phyloP scores from a whole-genome alignment of 2,797 vertebrate genomes.

The Channallabes apus region DNA sequence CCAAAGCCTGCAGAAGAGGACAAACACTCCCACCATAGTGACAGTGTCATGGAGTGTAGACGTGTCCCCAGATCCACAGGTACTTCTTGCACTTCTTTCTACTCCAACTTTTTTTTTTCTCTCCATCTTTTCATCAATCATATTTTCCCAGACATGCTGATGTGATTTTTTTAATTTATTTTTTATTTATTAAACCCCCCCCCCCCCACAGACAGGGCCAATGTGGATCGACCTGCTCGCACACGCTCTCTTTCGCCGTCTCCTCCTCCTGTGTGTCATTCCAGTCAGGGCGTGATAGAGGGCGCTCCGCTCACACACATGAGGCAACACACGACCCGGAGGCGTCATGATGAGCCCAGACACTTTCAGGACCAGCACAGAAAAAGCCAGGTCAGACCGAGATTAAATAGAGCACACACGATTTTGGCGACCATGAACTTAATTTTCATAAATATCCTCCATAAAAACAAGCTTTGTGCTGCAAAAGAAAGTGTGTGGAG shows the following conservation, averaged over 20 bases:
- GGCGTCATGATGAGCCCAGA: constrained; percentile 55
- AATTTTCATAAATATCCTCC: neutral
- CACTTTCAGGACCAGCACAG: constrained; percentile 61
- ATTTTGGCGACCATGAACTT: neutral
- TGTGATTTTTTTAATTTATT: too few species aligned
- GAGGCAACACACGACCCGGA: constrained; percentile 51
- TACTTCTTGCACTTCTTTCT: constrained; percentile 56
- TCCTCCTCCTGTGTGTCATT: constrained; percentile 61
- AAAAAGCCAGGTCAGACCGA: constrained; percentile 52
- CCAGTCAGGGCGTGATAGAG: constrained; percentile 56
- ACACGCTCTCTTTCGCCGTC: constrained; percentile 79
- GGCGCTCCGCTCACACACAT: constrained; percentile 50
- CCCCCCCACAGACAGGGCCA: constrained; percentile 59
- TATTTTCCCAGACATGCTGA: neutral
- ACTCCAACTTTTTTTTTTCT: neutral
- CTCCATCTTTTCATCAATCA: neutral
- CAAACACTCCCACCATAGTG: constrained; percentile 82
- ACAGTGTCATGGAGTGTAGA: constrained; percentile 77
- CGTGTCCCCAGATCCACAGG: constrained; percentile 65
- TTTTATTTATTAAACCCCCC: neutral
- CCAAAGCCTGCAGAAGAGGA: constrained; percentile 75
- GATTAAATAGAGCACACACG: neutral
- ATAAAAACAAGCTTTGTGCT: neutral
- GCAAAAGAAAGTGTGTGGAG: neutral
- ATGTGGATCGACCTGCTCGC: constrained; percentile 52